Base-by-base conservation (phyloP, 2,888 invertebrate species). In the Salticus scenicus region DNA sequence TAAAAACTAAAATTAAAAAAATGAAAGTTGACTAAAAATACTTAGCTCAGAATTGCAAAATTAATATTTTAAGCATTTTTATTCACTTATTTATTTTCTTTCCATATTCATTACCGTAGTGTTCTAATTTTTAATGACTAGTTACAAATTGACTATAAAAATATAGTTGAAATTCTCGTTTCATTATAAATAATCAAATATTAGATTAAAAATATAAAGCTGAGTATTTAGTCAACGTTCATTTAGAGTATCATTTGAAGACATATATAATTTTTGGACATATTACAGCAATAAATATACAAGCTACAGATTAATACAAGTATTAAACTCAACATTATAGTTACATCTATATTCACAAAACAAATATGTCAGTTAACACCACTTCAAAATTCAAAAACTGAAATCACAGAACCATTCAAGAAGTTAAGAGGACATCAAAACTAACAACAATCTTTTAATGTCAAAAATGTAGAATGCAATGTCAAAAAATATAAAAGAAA, bases 291-390 rank as follows among this genome's bases (percentile, higher is more conserved):
- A 66, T 66, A 66, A 28, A 66, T 66, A 66, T 66, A n/a, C 66
- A 30, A 27, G 27, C n/a, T 31, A 30, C 17, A 1, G n/a, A 30
- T 30, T 31, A 66, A 42, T 66, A 27, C 42, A 75, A n/a, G 66
- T 31, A 28, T 47, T 28, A 51, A 69, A 42, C 57, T 57, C 24
- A 42, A 75, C 37, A 42, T 31, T 10, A 24, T 30, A 66, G 42
- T 5, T 31, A 77, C 51, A 69, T 51, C 51, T 69, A 69, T 42
- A 51, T 77, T 51, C 69, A 77, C 76, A 69, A 69, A 69, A 77
- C 76, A 76, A 69, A 47, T 20, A 42, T 30, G 14, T 66, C 63
- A 74, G 20, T 75, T 10, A 64, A 75, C 73, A 73, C 1, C 24
- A 57, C 20, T 24, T 57, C 24, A 57, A 8, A 24, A 57, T 1